These are phyloP conservation scores for Dicycla oo DNA, from an alignment of 2,888 invertebrate genomes.

Conservation along the genomic window DNA sequence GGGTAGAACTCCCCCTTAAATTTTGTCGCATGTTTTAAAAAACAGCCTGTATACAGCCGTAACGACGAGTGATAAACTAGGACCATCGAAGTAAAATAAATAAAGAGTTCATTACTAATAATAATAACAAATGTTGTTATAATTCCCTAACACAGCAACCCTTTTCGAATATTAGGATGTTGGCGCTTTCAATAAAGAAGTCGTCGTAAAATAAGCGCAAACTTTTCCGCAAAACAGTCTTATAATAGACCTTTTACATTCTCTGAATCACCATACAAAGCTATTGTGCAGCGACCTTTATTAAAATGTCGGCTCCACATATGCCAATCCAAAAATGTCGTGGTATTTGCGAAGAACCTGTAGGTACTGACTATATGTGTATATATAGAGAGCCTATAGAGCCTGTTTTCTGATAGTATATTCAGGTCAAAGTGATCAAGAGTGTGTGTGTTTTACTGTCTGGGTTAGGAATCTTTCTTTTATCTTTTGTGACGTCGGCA, in stretches of 20 bases:
- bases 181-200: background rate
- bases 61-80: no score
- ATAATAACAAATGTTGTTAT: no score
- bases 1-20: no score
- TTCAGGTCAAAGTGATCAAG: conserved; percentile 51
- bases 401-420: conserved; percentile 8
- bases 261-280: conserved; percentile 36
- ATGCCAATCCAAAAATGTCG: conserved; percentile 64
- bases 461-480: conserved; percentile 40
- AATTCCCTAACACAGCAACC: no score
- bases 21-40: no score
- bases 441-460: conserved; percentile 47
- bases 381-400: no score
- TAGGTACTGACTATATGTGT: no score
- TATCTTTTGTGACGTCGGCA: conserved; percentile 33
- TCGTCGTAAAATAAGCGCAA: conserved; percentile 6
- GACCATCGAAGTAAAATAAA: no score
- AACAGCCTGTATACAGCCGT: no score
- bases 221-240: conserved; percentile 14
- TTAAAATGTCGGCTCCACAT: conserved; percentile 60
- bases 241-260: conserved; percentile 43
- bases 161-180: background rate
- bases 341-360: conserved; percentile 55
- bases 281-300: conserved; percentile 58
- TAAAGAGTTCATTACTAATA: no score